Evolutionary conservation across 2,113 vertebrate species (phyloP), one percentile per base, ranked within the genome.

Genomic region (Tachuris rubrigastra): DNA sequence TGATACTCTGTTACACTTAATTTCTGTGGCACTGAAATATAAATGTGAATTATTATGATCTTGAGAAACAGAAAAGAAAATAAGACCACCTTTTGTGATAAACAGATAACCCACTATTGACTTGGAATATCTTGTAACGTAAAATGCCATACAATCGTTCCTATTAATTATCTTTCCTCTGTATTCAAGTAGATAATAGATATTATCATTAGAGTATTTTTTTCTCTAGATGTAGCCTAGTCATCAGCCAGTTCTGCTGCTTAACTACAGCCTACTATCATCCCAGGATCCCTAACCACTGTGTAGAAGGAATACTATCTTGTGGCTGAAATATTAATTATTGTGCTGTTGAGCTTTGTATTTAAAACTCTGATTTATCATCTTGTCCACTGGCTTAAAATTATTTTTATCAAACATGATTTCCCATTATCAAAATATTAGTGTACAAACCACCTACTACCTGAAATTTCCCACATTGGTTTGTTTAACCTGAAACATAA

Each of bases 211-310:
- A 84, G 21, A 71, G 24, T 6, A 15, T 55, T 90, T 72, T 71
- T 84, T 85, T 52, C 12, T 6, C 24, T 86, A 94, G 33, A 49
- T 1, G 1, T 74, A 94, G 59, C 59, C 82, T 78, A 63, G 72
- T 96, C 55, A 80, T 59, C 63, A 81, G 37, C 58, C 30, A 88
- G 72, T 85, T 96, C 90, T 94, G 93, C 78, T 88, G 55, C 96
- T 97, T 97, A 97, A 96, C 95, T 96, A 97, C 95, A 97, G 95
- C 96, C 93, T 97, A 96, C 95, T 95, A 95, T 97, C 95, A 96
- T 96, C 91, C 95, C 92, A 86, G 95, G 95, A 97, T 97, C 93
- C 90, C 93, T 92, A 97, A 96, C 95, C 96, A 95, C 95, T 95
- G 91, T 96, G 90, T 89, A 86, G 87, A 91, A 87, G 55, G 59